Conservation (phyloP, 2,113 vertebrate species). For the Greenwoodochromis staneri region DNA sequence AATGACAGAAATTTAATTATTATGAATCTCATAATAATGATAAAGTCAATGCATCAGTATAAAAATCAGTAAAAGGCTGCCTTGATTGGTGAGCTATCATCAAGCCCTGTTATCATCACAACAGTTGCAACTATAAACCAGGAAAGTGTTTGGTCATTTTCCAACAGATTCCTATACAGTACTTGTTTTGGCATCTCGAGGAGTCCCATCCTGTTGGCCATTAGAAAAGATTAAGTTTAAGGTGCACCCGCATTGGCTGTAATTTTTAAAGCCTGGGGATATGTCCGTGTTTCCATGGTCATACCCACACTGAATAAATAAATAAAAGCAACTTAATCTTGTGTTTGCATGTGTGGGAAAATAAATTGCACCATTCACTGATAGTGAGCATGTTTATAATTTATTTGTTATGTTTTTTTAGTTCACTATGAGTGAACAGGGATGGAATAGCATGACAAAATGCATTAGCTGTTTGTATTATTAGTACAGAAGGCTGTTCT, state of each 20-base stretch:
- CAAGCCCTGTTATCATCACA: accelerated
- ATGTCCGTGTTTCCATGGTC: background rate
- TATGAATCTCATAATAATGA: background rate
- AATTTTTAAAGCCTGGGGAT: background rate
- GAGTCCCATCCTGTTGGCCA: background rate
- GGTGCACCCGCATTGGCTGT: background rate
- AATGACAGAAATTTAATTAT: background rate
- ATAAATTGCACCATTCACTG: background rate
- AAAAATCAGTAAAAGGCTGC: background rate
- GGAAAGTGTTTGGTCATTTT: background rate
- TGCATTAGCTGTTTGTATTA: background rate
- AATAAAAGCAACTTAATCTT: background rate
- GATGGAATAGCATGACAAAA: background rate
- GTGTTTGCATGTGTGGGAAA: background rate
- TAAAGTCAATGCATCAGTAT: background rate
- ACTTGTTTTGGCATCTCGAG: background rate
- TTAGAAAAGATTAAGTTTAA: background rate
- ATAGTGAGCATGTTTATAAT: background rate
- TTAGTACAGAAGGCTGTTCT: background rate
- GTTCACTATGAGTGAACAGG: background rate
- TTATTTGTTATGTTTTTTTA: background rate
- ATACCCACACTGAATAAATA: background rate
- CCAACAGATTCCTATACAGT: background rate
- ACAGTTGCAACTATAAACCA: background rate
- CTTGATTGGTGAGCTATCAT: background rate